Evolutionary conservation across 2,888 invertebrate genomes (phyloP).

Genomic region (Plemyria rubiginata): DNA sequence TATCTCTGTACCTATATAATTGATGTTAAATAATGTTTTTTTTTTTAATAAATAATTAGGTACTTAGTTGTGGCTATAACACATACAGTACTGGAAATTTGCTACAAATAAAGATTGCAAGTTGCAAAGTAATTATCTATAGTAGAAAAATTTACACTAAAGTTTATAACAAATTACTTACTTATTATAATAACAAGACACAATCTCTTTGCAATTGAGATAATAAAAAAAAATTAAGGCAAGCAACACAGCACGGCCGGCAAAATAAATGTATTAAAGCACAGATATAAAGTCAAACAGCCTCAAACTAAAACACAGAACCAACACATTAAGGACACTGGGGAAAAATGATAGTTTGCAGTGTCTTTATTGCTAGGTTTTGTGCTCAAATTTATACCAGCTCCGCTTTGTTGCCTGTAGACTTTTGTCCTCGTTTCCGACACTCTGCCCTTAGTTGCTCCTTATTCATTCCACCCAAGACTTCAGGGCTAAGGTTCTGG

Average conservation of each 20-base stretch:
- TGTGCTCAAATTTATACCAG: conserved; percentile 82
- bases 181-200: conserved; percentile 8
- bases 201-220: conserved; percentile 20
- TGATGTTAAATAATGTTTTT: no score
- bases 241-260: conserved; percentile 70
- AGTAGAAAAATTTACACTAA: not conserved
- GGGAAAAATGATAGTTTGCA: not conserved
- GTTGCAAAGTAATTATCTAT: not conserved
- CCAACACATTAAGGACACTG: conserved; percentile 19
- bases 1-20: no score
- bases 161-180: conserved; percentile 6
- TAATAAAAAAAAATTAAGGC: conserved; percentile 46
- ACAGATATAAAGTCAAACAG: conserved; percentile 72
- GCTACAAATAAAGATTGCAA: not conserved
- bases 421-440: conserved; percentile 88
- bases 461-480: conserved; percentile 86
- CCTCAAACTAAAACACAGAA: conserved; percentile 37
- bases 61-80: not conserved
- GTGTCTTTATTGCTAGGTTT: conserved; percentile 24
- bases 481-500: conserved; percentile 76
- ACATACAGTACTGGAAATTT: not conserved
- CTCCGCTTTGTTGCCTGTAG: conserved; percentile 88
- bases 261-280: conserved; percentile 64
- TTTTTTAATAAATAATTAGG: no score
- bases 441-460: conserved; percentile 88